These are phyloP conservation scores for Scaptomyza pallida DNA, from an alignment of 1,140 invertebrate genomes.

Conservation along the genomic window DNA sequence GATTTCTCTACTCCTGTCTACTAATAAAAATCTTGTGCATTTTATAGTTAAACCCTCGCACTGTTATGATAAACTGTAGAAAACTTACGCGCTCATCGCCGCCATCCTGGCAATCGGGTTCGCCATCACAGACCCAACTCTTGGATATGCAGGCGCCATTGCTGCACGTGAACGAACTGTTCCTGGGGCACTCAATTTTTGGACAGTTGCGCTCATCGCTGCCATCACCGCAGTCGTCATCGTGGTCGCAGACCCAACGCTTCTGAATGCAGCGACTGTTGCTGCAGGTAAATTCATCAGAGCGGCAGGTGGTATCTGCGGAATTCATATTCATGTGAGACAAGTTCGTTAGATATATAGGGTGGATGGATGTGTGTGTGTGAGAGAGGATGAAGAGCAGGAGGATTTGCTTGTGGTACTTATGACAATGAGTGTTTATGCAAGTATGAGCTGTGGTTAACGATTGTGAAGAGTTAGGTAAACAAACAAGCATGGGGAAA, in stretches of 20 bases:
- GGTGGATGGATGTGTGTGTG: constrained; percentile 3
- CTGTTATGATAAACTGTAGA: neutral
- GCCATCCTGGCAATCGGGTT: constrained; percentile 91
- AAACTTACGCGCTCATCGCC: constrained; percentile 89
- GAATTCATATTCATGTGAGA: constrained; percentile 14
- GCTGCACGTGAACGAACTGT: constrained; percentile 88
- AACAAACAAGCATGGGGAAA: constrained; percentile 1
- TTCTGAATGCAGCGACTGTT: constrained; percentile 95
- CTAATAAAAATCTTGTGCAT: too few species aligned
- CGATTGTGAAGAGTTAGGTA: constrained; percentile 32
- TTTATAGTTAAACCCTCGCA: neutral
- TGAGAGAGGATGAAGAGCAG: neutral
- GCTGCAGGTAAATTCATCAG: constrained; percentile 94
- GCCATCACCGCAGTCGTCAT: constrained; percentile 93
- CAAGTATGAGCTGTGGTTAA: constrained; percentile 38
- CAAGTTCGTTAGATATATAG: constrained; percentile 6
- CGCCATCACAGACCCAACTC: constrained; percentile 93
- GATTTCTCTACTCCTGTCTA: too few species aligned
- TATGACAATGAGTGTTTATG: constrained; percentile 28
- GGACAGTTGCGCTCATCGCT: constrained; percentile 92
- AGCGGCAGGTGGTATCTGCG: constrained; percentile 92
- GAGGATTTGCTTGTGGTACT: constrained; percentile 43
- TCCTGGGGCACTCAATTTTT: constrained; percentile 86
- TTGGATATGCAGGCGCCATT: constrained; percentile 88
- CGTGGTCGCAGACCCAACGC: constrained; percentile 93